Evolutionary conservation across 2,797 vertebrate genomes (phyloP), one percentile per base, ranked within the genome.

Genomic region (Moxostoma hubbsi): DNA sequence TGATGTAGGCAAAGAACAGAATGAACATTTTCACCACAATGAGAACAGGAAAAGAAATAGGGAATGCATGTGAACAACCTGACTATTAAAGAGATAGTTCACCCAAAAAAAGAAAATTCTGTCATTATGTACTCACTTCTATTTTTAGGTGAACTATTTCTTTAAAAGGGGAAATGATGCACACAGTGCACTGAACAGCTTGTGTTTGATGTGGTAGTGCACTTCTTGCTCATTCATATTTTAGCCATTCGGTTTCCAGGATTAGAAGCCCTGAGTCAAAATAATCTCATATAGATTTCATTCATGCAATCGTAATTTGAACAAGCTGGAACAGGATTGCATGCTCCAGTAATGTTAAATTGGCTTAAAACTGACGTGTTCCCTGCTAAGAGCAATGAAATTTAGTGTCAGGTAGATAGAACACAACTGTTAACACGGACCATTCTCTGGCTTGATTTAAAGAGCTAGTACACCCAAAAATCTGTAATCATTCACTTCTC

Each of bases 211-310:
- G 77, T 45, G 47, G 58, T 46, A 70, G 68, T 65, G 65, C 75
- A 73, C 7, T 58, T 36, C 59, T 65, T 36, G 7, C 73, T 82
- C 82, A 82, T 82, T 72, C 67, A 80, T 83, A 83, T 85, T 85
- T 82, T 47, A 83, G 45, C 7, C 36, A 36, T 59, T 59, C 13
- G 18, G 47, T 49, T 65, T 74, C 59, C 77, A 80, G 59, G 75
- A 76, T 77, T 80, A 81, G 78, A 79, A 79, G 36, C 50, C 8
- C 8, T 0, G 58, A 24, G 61, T 78, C 54, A 79, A 83, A 76
- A 81, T 75, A 80, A 81, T 79, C 61, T 75, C 59, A 72, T 79
- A 75, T 80, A 71, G 79, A 79, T 81, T 36, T 77, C 58, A 43
- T 79, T 73, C 53, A 68, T 9, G 9, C 15, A 73, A 63, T 63